Percentiles rank a stretch among this genome's conserved stretches.
phyloP scores from a whole-genome alignment of 2,797 vertebrate species.

The Champsocephalus gunnari region DNA sequence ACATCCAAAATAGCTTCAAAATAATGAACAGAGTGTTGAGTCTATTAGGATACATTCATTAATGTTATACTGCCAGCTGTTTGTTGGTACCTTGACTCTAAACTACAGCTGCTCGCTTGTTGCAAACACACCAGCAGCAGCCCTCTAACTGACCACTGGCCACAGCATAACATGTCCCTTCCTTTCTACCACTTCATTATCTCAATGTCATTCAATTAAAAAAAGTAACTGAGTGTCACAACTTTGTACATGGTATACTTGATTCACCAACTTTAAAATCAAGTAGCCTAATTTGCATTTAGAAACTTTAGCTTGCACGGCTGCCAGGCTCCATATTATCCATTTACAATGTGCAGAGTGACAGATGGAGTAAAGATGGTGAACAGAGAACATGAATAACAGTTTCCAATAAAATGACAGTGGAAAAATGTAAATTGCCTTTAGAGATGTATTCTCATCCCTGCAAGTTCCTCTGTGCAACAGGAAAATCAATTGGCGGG shows the following conservation, averaged over 20 bases:
- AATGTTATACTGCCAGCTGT: background rate
- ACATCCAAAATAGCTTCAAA: background rate
- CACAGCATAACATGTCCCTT: background rate
- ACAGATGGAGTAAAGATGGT: background rate
- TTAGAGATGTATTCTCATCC: constrained; percentile 8
- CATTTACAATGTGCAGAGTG: background rate
- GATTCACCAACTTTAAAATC: background rate
- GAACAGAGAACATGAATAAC: constrained; percentile 7
- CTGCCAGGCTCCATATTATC: background rate
- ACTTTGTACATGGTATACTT: background rate
- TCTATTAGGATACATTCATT: background rate
- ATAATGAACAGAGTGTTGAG: background rate
- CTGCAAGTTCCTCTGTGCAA: background rate
- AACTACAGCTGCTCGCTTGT: background rate
- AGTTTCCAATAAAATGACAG: background rate
- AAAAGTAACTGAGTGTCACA: background rate
- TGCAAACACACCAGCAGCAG: background rate
- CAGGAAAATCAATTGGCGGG: background rate
- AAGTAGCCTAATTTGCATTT: background rate
- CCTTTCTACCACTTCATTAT: background rate
- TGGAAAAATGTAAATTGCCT: background rate
- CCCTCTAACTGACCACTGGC: background rate
- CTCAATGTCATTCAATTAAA: background rate
- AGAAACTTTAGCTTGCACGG: background rate
- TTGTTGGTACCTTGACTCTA: background rate